Percentiles rank a stretch among this genome's conserved stretches.
Evolutionary conservation across 1,140 invertebrate genomes (phyloP).

Genomic region (Mamestra configurata): DNA sequence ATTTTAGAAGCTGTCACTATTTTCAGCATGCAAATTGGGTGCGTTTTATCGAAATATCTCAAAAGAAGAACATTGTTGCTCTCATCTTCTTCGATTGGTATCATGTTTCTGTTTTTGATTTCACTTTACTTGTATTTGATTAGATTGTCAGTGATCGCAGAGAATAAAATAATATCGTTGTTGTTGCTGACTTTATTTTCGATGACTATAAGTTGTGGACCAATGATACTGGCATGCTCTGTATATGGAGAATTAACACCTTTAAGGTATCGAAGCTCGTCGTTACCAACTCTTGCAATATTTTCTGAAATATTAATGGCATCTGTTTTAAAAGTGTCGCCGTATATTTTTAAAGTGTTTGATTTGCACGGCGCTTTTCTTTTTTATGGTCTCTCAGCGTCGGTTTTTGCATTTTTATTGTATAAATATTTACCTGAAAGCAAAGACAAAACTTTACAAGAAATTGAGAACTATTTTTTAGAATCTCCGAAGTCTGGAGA

Average conservation of each 20-base stretch:
- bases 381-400: constrained; percentile 53
- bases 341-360: constrained; percentile 52
- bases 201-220: constrained; percentile 59
- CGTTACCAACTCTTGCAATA: constrained; percentile 44
- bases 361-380: constrained; percentile 56
- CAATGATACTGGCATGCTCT: constrained; percentile 60
- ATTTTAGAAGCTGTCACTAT: constrained; percentile 66
- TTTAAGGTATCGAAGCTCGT: constrained; percentile 56
- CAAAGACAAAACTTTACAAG: constrained; percentile 63
- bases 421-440: constrained; percentile 62
- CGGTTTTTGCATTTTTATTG: constrained; percentile 51
- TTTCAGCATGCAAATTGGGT: constrained; percentile 61
- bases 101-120: constrained; percentile 58
- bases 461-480: constrained; percentile 60
- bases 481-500: constrained; percentile 1
- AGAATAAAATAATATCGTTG: constrained; percentile 59
- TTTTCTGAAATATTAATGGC: constrained; percentile 53
- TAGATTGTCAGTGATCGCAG: constrained; percentile 47
- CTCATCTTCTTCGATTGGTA: constrained; percentile 49
- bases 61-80: constrained; percentile 59
- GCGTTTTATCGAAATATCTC: constrained; percentile 57
- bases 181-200: constrained; percentile 60
- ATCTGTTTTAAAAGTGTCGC: constrained; percentile 57
- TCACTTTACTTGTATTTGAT: constrained; percentile 61
- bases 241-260: constrained; percentile 61